Percentiles rank a stretch among this genome's conserved stretches.
Conservation (phyloP, 1,140 invertebrate genomes). For the Armadillidium nasatum region DNA sequence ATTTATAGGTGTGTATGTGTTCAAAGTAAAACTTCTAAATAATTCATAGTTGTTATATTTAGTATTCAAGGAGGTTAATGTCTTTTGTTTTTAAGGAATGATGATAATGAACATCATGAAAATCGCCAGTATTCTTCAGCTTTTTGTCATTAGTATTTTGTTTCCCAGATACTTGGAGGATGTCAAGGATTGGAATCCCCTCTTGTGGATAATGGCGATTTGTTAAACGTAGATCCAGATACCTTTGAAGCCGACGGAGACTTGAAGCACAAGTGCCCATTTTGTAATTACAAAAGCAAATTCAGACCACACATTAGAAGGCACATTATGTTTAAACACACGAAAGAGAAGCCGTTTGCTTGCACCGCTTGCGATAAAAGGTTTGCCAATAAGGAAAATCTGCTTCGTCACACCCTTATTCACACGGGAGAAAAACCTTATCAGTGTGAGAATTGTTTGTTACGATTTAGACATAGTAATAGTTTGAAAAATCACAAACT, state of each 20-base stretch:
- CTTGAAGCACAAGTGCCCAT: background rate
- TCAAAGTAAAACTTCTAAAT: no score
- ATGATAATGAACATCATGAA: no score
- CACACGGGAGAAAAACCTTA: conserved; percentile 60
- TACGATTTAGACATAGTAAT: conserved; percentile 5
- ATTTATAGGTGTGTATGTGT: no score
- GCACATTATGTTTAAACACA: conserved; percentile 37
- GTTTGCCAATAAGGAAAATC: conserved; percentile 19
- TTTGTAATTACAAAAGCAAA: background rate
- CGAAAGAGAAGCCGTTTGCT: background rate
- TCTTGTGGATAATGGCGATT: no score
- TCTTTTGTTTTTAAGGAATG: no score
- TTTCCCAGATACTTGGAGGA: no score
- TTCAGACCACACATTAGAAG: conserved; percentile 23
- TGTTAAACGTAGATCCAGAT: no score
- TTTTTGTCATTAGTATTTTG: no score
- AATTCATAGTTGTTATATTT: no score
- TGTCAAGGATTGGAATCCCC: no score
- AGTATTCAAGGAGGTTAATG: no score
- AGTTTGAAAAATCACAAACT: background rate
- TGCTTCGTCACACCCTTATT: conserved; percentile 61
- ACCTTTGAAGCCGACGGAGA: background rate
- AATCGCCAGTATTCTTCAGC: no score
- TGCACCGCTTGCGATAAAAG: background rate
- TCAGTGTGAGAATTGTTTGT: conserved; percentile 41